Evolutionary conservation across 2,797 vertebrate species (phyloP), one percentile per base, ranked within the genome.

Genomic region (Pipistrellus kuhlii): DNA sequence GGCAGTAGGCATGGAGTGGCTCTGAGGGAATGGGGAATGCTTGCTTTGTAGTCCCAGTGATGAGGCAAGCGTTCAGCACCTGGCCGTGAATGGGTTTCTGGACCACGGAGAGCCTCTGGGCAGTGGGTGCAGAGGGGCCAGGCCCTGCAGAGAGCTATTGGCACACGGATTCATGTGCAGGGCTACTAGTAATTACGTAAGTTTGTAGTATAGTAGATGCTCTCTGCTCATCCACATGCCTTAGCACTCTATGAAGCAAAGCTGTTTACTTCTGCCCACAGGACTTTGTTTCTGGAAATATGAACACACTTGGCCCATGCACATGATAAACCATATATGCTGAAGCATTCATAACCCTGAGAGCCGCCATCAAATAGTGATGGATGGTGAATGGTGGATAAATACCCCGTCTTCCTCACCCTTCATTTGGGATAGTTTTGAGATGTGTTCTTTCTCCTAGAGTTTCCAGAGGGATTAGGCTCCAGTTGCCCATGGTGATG

Each of bases 241-340:
- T 78, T 91, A 71, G 25, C 35, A 82, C 20, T 66, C 38, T 89
- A 23, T 66, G 75, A 85, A 69, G 46, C 55, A 86, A 94, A 90
- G 8, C n/a, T 86, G n/a, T 85, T 92, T 66, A 76, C 25, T 71
- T 77, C 69, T 93, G 6, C 13, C 38, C 71, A 11, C 66, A 17
- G 46, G 73, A 5, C 76, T 77, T 84, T 90, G 41, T 82, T 95
- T 81, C 69, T 93, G 44, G 73, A 66, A 83, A 77, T 68, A 35
- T 59, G 30, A 85, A 14, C 8, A 46, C 84, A 25, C 4, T 46
- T 85, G 44, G 32, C 55, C 53, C 30, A 17, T 10, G 30, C 21
- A 71, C 5, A 64, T 20, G 3, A 13, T 69, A 46, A 62, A 4
- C 8, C 30, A 6, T 78, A 17, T 15, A 32, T 41, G n/a, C 9